A percentile compares a stretch with the other conserved stretches of the same genome.
These are phyloP conservation scores for Epinephelus malabaricus DNA, from an alignment of 2,797 vertebrate species.

Conservation along the genomic window DNA sequence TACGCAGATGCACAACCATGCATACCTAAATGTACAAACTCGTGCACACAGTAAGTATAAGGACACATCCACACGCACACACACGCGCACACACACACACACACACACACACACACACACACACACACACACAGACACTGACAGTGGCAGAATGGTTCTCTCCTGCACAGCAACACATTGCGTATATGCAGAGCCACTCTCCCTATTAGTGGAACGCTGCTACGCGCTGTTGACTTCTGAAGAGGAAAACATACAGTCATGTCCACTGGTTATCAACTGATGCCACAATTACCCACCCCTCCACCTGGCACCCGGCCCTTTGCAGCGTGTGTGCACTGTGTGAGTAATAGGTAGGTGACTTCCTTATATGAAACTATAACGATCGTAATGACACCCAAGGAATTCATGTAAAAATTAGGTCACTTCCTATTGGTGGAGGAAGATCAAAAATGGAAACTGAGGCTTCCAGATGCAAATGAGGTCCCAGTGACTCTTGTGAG, in stretches of 20 bases:
- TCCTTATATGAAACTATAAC: constrained; percentile 48
- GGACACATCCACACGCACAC: constrained; percentile 47
- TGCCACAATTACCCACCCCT: constrained; percentile 68
- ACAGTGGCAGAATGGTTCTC: constrained; percentile 67
- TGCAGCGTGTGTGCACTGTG: constrained; percentile 8
- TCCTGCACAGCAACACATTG: constrained; percentile 86
- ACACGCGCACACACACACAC: constrained; percentile 44
- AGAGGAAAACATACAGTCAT: constrained; percentile 80
- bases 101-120: constrained; percentile 41
- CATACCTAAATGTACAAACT: constrained; percentile 55
- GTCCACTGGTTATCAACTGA: constrained; percentile 74
- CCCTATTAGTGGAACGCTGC: constrained; percentile 84
- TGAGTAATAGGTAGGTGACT: constrained; percentile 27
- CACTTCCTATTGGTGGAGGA: constrained; percentile 53
- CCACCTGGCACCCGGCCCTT: constrained; percentile 51
- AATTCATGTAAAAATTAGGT: constrained; percentile 56
- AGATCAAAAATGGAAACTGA: constrained; percentile 64
- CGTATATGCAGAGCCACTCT: constrained; percentile 84
- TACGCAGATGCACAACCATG: constrained; percentile 44
- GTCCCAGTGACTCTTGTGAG: constrained; percentile 48
- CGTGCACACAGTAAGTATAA: constrained; percentile 47
- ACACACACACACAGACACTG: constrained; percentile 43
- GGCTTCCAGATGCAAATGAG: constrained; percentile 57
- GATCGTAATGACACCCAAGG: constrained; percentile 30
- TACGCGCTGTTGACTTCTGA: constrained; percentile 83